These are phyloP conservation scores for Virgularia gustaviana DNA, from an alignment of 92 coral and sea anemone species.

Conservation along the genomic window DNA sequence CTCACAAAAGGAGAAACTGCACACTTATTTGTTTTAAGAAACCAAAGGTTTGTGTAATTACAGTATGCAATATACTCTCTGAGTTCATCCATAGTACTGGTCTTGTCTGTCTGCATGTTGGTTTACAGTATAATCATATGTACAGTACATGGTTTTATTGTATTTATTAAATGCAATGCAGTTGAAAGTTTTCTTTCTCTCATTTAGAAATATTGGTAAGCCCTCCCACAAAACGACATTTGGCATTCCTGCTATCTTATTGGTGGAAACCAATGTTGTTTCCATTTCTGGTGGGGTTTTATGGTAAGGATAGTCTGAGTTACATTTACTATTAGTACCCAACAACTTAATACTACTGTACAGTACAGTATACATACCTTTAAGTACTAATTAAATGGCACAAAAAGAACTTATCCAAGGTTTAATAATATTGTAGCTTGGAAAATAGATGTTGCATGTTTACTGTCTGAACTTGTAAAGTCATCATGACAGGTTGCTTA, in stretches of 20 bases:
- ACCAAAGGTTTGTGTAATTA: conserved; percentile 58
- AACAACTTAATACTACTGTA: too few species aligned
- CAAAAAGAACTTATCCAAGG: too few species aligned
- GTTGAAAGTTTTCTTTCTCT: background rate
- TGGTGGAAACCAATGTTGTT: conserved; percentile 67
- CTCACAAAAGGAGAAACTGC: conserved; percentile 64
- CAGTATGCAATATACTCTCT: background rate
- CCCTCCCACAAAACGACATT: conserved; percentile 33
- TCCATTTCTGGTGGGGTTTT: conserved; percentile 76
- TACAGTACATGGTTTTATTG: background rate
- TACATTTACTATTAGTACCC: too few species aligned
- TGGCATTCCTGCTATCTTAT: conserved; percentile 79
- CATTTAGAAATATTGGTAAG: conserved; percentile 25
- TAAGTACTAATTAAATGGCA: too few species aligned
- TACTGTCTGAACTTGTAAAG: too few species aligned
- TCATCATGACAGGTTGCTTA: too few species aligned
- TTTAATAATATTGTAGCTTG: too few species aligned
- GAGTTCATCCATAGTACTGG: background rate
- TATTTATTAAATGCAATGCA: background rate
- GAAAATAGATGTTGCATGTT: too few species aligned
- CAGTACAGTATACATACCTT: too few species aligned
- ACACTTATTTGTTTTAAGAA: conserved; percentile 67
- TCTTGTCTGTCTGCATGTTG: background rate
- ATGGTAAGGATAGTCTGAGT: conserved; percentile 56
- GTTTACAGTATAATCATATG: background rate